Conservation (phyloP, 2,113 vertebrate species). For the Osmerus eperlanus region DNA sequence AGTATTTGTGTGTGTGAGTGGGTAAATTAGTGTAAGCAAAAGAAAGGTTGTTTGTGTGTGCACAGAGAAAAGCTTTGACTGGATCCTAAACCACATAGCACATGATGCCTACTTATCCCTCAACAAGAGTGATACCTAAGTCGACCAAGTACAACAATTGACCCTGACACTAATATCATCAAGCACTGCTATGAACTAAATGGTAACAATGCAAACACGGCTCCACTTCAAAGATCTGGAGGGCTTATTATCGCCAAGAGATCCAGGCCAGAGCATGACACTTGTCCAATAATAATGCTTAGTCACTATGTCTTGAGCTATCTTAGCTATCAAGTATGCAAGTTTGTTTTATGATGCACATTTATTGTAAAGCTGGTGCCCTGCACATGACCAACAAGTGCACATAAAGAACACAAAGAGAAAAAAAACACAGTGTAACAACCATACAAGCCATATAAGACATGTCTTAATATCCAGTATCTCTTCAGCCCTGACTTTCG, state of each 20-base stretch:
- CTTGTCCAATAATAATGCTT: slow-evolving; percentile 18
- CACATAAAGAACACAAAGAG: no score
- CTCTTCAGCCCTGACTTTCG: no score
- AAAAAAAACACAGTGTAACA: no score
- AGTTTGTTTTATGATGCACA: no score
- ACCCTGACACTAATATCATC: slow-evolving; percentile 66
- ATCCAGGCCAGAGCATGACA: slow-evolving; percentile 38
- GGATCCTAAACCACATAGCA: slow-evolving; percentile 58
- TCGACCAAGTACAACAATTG: slow-evolving; percentile 54
- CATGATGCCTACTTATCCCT: slow-evolving; percentile 60
- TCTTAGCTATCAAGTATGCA: no score
- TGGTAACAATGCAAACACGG: slow-evolving; percentile 58
- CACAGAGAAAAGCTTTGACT: slow-evolving; percentile 50
- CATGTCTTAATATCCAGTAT: no score
- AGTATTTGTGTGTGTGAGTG: not conserved
- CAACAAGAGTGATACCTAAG: slow-evolving; percentile 42
- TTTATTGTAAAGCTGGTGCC: no score
- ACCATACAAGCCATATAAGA: no score
- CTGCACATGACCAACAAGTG: no score
- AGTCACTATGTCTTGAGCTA: no score
- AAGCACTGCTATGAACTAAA: slow-evolving; percentile 51
- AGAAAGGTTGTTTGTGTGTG: not conserved
- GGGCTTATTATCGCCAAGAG: slow-evolving; percentile 28
- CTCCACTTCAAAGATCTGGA: slow-evolving; percentile 51
- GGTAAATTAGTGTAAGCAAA: not conserved